These are phyloP conservation scores for Oncorhynchus kisutch DNA, from an alignment of 2,113 vertebrate genomes.

Conservation along the genomic window DNA sequence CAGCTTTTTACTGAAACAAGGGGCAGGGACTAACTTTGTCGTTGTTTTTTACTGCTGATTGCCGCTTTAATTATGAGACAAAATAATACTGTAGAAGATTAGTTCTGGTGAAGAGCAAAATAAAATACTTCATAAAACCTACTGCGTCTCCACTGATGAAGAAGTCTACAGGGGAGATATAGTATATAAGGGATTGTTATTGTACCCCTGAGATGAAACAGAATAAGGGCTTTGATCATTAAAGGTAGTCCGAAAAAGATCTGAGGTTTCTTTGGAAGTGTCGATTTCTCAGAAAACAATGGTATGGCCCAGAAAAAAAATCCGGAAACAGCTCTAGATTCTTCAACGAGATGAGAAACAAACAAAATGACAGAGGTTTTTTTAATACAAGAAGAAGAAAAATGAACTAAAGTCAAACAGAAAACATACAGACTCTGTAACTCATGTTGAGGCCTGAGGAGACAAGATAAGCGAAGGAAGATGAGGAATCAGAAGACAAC, in stretches of 20 bases:
- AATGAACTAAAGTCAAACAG: background rate
- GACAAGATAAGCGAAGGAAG: no score
- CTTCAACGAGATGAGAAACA: background rate
- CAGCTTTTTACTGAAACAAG: no score
- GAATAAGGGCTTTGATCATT: conserved; percentile 4
- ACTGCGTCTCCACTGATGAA: conserved; percentile 9
- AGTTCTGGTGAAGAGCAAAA: background rate
- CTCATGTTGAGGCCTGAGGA: no score
- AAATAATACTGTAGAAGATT: background rate
- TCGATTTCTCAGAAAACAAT: no score
- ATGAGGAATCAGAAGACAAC: no score
- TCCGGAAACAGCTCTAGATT: no score
- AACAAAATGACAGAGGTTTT: background rate
- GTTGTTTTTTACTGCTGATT: no score
- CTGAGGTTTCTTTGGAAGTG: background rate
- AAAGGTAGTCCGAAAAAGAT: background rate
- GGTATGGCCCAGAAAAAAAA: no score
- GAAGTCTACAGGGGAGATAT: background rate
- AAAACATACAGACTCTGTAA: no score
- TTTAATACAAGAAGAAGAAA: background rate
- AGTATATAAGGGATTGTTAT: background rate
- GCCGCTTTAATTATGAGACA: background rate
- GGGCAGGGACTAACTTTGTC: no score
- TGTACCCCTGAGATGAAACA: conserved; percentile 21
- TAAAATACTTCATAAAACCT: background rate